A percentile compares a stretch with the other conserved stretches of the same genome.
Evolutionary conservation across 2,113 vertebrate genomes (phyloP).

Genomic region (Pituophis catenifer): DNA sequence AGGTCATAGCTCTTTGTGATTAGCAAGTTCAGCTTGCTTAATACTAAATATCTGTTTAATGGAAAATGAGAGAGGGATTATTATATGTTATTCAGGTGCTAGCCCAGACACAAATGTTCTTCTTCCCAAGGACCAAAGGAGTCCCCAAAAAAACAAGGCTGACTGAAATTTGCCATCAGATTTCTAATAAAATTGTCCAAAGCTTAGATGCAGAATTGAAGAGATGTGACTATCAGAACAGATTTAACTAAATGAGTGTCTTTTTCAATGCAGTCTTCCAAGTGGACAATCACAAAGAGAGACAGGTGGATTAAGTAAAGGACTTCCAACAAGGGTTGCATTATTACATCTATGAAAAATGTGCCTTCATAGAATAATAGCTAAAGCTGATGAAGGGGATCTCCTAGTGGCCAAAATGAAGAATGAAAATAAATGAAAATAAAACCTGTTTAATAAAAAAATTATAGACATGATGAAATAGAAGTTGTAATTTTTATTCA

Average conservation of each 20-base stretch:
- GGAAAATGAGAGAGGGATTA: neutral
- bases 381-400: slow-evolving; percentile 9
- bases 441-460: neutral
- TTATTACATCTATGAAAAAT: neutral
- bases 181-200: neutral
- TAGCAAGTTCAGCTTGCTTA: neutral
- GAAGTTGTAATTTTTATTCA: neutral
- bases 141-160: neutral
- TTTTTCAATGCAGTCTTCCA: neutral
- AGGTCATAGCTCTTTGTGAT: neutral
- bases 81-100: neutral
- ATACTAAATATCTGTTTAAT: neutral
- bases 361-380: neutral
- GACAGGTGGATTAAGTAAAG: neutral
- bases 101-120: neutral
- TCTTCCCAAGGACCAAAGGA: neutral
- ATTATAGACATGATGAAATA: neutral
- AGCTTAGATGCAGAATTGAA: neutral
- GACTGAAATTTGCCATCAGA: neutral
- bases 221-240: neutral
- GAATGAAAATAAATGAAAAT: slow-evolving; percentile 9
- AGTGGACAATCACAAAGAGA: neutral
- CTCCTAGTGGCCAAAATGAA: slow-evolving; percentile 20
- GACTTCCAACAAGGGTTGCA: neutral
- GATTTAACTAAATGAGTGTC: neutral